Percentiles rank a stretch among this genome's conserved stretches.
These are phyloP conservation scores for Zoroaster sp. DNA, from an alignment of 53 echinoderm and acorn worm genomes.

Conservation along the genomic window DNA sequence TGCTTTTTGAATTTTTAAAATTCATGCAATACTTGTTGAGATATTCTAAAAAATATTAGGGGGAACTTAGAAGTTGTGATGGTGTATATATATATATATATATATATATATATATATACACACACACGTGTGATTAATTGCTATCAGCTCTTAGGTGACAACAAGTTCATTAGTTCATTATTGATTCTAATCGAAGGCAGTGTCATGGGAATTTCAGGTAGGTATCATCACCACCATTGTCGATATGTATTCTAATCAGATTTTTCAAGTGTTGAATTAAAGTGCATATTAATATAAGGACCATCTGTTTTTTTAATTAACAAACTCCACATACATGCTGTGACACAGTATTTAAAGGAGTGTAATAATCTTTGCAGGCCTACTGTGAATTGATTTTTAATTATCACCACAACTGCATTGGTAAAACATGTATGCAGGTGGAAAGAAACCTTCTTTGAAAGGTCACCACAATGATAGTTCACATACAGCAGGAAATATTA, in stretches of 20 bases:
- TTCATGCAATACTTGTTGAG: too few species aligned
- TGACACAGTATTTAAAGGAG: not conserved
- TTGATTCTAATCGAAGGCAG: not conserved
- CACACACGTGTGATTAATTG: not conserved
- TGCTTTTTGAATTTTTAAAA: too few species aligned
- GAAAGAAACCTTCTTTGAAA: too few species aligned
- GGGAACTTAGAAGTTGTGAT: too few species aligned
- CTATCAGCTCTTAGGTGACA: not conserved
- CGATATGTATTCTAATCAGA: not conserved
- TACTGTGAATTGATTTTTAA: too few species aligned
- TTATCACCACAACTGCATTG: too few species aligned
- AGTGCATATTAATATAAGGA: not conserved
- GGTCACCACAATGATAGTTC: too few species aligned
- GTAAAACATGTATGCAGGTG: too few species aligned
- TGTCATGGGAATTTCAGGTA: not conserved
- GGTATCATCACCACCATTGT: not conserved
- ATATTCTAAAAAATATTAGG: too few species aligned
- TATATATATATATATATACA: not conserved
- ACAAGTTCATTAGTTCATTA: not conserved
- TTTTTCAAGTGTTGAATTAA: not conserved
- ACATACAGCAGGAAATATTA: too few species aligned
- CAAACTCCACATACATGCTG: not conserved
- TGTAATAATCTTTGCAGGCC: too few species aligned
- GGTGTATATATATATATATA: too few species aligned
- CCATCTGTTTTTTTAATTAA: slow-evolving; percentile 38